These are phyloP conservation scores for Bhutanitis thaidina DNA, from an alignment of 2,888 invertebrate genomes.

Conservation along the genomic window DNA sequence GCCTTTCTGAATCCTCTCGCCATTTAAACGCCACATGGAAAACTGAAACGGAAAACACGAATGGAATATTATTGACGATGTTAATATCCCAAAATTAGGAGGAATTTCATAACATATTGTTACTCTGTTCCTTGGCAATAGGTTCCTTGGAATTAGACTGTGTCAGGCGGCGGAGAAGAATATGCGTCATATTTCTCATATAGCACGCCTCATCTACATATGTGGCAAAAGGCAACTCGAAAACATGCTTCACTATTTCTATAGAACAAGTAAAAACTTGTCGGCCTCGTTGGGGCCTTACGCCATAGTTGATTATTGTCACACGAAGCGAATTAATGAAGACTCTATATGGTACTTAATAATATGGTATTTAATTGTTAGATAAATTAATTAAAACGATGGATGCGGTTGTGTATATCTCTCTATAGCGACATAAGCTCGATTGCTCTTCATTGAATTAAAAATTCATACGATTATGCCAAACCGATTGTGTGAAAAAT, in stretches of 20 bases:
- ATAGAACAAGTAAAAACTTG: not conserved
- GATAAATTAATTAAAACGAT: not conserved
- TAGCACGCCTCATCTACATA: conserved; percentile 9
- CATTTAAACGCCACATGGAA: too few species aligned
- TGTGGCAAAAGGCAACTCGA: conserved; percentile 9
- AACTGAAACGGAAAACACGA: too few species aligned
- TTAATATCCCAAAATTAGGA: too few species aligned
- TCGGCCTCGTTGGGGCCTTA: conserved; percentile 2
- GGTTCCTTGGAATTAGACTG: too few species aligned
- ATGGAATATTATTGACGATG: too few species aligned
- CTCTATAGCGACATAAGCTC: not conserved
- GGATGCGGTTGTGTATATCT: not conserved
- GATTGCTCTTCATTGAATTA: too few species aligned
- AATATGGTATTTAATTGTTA: not conserved
- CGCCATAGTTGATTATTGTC: not conserved
- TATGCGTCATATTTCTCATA: not conserved
- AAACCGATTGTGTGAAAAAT: too few species aligned
- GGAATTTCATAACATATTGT: not conserved
- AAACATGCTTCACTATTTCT: conserved; percentile 2
- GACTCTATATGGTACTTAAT: not conserved
- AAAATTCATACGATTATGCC: too few species aligned
- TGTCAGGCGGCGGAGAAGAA: not conserved
- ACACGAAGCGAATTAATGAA: not conserved
- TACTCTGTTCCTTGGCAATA: not conserved
- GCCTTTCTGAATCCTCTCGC: too few species aligned